A percentile compares a stretch with the other conserved stretches of the same genome.
phyloP scores from a whole-genome alignment of 2,113 vertebrate genomes.

The Alethe castanea region DNA sequence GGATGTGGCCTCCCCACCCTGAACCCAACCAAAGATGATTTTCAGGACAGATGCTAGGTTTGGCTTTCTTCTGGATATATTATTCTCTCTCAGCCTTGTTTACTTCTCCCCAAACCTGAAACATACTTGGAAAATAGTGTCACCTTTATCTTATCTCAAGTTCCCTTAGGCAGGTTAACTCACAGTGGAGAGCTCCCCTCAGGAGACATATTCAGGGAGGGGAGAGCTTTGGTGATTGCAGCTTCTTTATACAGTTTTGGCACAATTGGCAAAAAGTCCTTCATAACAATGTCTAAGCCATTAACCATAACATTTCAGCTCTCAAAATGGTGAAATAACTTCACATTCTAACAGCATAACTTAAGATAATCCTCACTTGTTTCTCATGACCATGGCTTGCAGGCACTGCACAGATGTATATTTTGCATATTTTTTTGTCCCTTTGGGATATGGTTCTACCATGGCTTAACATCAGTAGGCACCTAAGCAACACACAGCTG shows the following conservation, averaged over 20 bases:
- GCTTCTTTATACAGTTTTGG: background rate
- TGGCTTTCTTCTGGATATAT: background rate
- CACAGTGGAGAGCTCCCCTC: background rate
- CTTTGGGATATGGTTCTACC: background rate
- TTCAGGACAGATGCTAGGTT: background rate
- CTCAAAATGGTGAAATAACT: background rate
- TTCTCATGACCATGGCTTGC: background rate
- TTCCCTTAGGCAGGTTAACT: rapidly evolving
- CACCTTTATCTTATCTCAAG: background rate
- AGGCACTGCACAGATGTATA: background rate
- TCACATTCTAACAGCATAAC: background rate
- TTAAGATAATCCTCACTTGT: background rate
- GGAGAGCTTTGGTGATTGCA: rapidly evolving
- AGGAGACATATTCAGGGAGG: background rate
- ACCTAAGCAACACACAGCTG: rapidly evolving
- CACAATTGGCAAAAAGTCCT: background rate
- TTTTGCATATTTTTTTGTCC: background rate
- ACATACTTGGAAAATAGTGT: background rate
- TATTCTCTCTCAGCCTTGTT: background rate
- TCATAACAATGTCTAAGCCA: background rate
- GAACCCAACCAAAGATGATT: background rate
- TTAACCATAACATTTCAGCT: background rate
- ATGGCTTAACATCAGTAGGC: background rate
- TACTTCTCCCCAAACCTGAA: background rate
- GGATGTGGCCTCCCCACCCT: background rate